Evolutionary conservation across 64 coral and sea anemone genomes (phyloP), one percentile per base, ranked within the genome.

Genomic region (Dendronephthya gigantea): DNA sequence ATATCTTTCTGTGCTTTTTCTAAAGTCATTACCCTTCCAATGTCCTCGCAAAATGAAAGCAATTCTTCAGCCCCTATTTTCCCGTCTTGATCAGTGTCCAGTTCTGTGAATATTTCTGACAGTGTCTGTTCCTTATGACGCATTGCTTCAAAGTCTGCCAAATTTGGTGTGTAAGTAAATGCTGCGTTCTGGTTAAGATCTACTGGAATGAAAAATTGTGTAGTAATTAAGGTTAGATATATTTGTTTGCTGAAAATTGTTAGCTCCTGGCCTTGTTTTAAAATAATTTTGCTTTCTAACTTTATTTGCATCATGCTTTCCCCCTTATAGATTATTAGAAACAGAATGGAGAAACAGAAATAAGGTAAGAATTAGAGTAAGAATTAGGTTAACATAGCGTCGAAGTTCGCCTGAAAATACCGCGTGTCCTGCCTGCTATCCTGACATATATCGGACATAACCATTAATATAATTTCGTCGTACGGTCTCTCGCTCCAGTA

Each of bases 91-190:
- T 98, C 92, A 1, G 92, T 85, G 65, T 98, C 95, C 0, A 98
- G 81, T 43, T 98, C 95, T 10, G 87, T 87, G 41, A 98, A 98
- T 7, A 98, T 87, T 75, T 98, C 95, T 4, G 95, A 93, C 3
- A 98, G 45, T 50, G 95, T 98, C 65, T 98, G 95, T 49, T 98
- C 95, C 69, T 98, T 98, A 0, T 89, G 91, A 51, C 90, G 82
- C 95, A 98, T 90, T 39, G 95, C 95, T 72, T 98, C 95, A 49
- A 98, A 98, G 49, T 98, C 95, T 17, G 95, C 95, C 50, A 98
- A 83, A 68, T 93, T 98, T 34, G 95, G 95, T 39, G 93, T 89
- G 70, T 93, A 98, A 1, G 95, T 98, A 32, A 91, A 84, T 43
- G 30, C 72, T 34, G 72, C 32, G 17, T 79, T 79, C 29, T 93